Percentiles rank a stretch among this genome's conserved stretches.
Conservation (phyloP, 2,888 invertebrate genomes). For the Dasysyrphus albostriatus region DNA sequence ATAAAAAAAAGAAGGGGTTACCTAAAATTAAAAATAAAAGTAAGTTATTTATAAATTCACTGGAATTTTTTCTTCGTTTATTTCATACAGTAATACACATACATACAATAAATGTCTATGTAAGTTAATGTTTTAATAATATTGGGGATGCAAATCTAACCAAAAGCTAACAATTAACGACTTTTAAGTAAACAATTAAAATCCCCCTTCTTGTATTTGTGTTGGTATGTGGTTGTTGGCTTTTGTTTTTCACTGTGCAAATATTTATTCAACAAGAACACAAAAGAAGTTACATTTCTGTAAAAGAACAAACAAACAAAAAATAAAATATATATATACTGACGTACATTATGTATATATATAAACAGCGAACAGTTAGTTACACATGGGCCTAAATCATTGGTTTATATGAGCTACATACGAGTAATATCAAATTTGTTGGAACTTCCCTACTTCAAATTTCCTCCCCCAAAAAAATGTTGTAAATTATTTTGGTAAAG, state of each 20-base stretch:
- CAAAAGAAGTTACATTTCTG: not conserved
- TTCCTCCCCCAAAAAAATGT: not conserved
- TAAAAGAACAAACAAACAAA: not conserved
- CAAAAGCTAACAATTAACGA: conserved; percentile 16
- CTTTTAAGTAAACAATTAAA: conserved; percentile 20
- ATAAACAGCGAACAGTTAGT: not conserved
- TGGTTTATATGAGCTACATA: not conserved
- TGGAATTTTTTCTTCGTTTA: not conserved
- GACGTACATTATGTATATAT: too few relatives aligned
- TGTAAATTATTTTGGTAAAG: not conserved
- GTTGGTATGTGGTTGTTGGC: not conserved
- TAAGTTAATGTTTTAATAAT: conserved; percentile 2
- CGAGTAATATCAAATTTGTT: not conserved
- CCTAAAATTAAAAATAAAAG: not conserved
- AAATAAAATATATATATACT: not conserved
- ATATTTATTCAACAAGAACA: conserved; percentile 1
- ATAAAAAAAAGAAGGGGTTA: not conserved
- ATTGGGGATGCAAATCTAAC: conserved; percentile 13
- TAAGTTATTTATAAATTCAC: not conserved
- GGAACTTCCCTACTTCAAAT: not conserved
- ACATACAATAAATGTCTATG: not conserved
- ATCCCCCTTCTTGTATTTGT: not conserved
- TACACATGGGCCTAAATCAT: not conserved
- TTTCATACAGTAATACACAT: not conserved
- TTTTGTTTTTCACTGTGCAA: conserved; percentile 17